Conservation (phyloP, 2,113 vertebrate species). For the Crotalus horridus region DNA sequence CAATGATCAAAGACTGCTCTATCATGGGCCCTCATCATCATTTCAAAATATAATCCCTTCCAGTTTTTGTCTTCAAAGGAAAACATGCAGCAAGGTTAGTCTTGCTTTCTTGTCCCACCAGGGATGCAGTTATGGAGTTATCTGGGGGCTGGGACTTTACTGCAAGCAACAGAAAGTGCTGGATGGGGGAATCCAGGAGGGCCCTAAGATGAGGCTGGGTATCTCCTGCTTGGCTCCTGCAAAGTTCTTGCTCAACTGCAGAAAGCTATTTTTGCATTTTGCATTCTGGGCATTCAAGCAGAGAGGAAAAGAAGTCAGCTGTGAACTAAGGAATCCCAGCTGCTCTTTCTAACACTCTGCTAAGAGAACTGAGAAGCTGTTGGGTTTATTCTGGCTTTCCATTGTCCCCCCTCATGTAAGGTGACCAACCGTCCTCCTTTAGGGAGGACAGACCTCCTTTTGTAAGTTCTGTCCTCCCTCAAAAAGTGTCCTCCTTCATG, state of each 20-base stretch:
- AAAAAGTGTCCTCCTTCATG: too few species aligned
- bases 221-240: not conserved
- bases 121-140: not conserved
- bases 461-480: too few species aligned
- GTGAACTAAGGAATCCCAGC: constrained; percentile 8
- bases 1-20: not conserved
- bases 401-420: not conserved
- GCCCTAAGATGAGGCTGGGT: not conserved
- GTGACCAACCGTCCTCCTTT: too few species aligned
- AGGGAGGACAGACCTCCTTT: too few species aligned
- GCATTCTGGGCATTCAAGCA: not conserved
- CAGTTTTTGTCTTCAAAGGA: not conserved
- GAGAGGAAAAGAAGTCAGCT: constrained; percentile 1
- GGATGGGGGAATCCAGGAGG: not conserved
- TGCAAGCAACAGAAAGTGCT: not conserved
- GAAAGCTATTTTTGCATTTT: not conserved
- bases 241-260: constrained; percentile 10
- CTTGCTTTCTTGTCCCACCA: not conserved
- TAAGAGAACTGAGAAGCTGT: not conserved
- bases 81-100: not conserved
- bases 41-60: not conserved
- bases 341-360: not conserved
- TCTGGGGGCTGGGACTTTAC: not conserved
- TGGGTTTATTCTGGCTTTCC: not conserved
- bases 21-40: not conserved